Evolutionary conservation across 2,888 invertebrate species (phyloP), one percentile per base, ranked within the genome.

Genomic region (Heliconius charithonia): DNA sequence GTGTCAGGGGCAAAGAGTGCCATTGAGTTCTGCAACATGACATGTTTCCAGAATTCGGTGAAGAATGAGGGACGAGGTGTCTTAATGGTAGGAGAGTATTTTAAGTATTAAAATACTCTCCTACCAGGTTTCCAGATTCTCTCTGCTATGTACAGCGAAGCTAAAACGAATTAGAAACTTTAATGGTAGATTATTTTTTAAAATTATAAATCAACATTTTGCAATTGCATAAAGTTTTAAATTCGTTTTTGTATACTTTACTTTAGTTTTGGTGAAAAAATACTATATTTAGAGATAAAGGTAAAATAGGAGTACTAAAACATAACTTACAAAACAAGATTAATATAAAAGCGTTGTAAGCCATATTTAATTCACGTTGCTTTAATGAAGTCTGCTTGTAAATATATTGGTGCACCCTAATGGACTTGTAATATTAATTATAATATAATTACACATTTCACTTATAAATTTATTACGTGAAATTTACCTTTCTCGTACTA

Each of bases 371-470:
- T 67, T 67, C 37, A 41, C 62, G 25, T 22, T 29, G 69, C 37
- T n/a, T 32, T 56, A 71, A 32, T 32, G 12, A n/a, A 56, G 56
- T 27, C 51, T 32, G 32, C 16, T 16, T 32, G 59, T 7, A 29
- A 29, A 22, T 72, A 4, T 32, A 29, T 22, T n/a, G 32, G 37
- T 72, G 56, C 59, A 59, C 13, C 59, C 56, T 72, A 72, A 32
- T 56, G 73, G 27, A 16, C 73, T 67, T 27, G 32, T 74, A 37
- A 72, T 72, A 72, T 41, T 45, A 45, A 66, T n/a, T n/a, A n/a
- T n/a, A n/a, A n/a, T n/a, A n/a, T 65, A 72, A 72, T 37, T 72
- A 37, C 37, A 16, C 37, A 56, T 72, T 25, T 72, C 65, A 77
- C 37, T 72, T 72, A 77, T 56, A 59, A 37, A 56, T 32, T 27